Base-by-base conservation (phyloP, 2,888 invertebrate species). In the Autographa gamma region DNA sequence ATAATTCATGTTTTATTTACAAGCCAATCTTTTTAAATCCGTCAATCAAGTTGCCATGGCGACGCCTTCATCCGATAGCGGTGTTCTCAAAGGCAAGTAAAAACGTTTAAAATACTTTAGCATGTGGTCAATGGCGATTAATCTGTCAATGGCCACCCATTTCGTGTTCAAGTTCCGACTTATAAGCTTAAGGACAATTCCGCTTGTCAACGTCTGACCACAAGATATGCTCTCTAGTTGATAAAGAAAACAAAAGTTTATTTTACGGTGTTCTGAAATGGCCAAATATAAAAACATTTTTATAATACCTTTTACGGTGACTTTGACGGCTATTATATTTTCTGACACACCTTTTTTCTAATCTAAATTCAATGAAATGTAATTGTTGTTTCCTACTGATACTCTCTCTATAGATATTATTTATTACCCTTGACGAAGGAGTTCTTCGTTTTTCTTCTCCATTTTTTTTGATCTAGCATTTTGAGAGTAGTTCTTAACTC, bases 31-130 rank as follows among this genome's bases (percentile, higher is more conserved):
- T 59, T 56, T 25, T 25, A 25, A 0, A 13, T 11, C 54, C 16
- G 32, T 59, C 63, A 59, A 54, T 19, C 31, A 32, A 11, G 18
- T 62, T 61, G 25, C 69, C 70, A 66, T 79, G 79, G 60, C 32
- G 63, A 69, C 2, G 60, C 69, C 69, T 79, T 70, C 69, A 73
- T 5, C 2, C 19, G 62, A 66, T 66, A 74, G 59, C 69, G 60
- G 43, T 48, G 14, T 38, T 68, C 16, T 7, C n/a, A 59, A 34
- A 38, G 19, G 62, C 65, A 18, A 62, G 32, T 62, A 38, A 62
- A 58, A 43, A 60, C 25, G 54, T 14, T 56, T 56, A 25, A 56
- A 56, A 25, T 56, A 13, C 18, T 19, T 56, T 18, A 56, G 25
- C 54, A 25, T 56, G 19, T 56, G 54, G 54, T 25, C 54, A 25